Conservation (phyloP, 2,888 invertebrate genomes). For the Hydrotaea diabolus region DNA sequence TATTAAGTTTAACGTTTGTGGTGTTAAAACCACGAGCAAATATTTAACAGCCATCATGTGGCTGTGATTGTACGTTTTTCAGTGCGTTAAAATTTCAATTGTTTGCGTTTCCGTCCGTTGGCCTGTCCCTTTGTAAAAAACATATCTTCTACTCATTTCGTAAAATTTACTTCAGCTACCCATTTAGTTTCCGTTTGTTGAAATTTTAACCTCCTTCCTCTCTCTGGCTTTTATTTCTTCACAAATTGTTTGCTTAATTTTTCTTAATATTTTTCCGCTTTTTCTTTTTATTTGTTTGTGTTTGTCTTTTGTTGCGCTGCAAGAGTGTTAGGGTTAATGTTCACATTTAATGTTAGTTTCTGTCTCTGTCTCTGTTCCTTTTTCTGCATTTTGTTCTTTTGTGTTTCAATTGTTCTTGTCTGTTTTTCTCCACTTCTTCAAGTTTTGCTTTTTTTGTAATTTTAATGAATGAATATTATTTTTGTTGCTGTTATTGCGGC, state of each 20-base stretch:
- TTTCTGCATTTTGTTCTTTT: no score
- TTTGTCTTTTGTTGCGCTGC: neutral
- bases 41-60: neutral
- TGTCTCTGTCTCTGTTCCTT: neutral
- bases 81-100: no score
- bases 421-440: neutral
- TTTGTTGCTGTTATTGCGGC: constrained; percentile 1
- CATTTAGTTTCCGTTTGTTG: neutral
- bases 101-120: constrained; percentile 18
- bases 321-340: constrained; percentile 5
- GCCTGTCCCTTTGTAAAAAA: neutral
- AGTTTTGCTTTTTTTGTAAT: neutral
- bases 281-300: neutral
- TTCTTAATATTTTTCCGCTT: constrained; percentile 1
- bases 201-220: neutral
- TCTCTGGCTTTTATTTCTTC: neutral
- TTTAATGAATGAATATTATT: constrained; percentile 34
- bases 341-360: constrained; percentile 21
- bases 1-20: no score
- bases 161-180: neutral
- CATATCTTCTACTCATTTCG: neutral
- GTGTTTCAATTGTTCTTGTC: neutral
- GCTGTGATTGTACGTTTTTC: neutral
- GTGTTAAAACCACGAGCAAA: neutral
- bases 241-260: constrained; percentile 30